phyloP scores from a whole-genome alignment of 2,113 vertebrate species.

The Cyprinodon variegatus region DNA sequence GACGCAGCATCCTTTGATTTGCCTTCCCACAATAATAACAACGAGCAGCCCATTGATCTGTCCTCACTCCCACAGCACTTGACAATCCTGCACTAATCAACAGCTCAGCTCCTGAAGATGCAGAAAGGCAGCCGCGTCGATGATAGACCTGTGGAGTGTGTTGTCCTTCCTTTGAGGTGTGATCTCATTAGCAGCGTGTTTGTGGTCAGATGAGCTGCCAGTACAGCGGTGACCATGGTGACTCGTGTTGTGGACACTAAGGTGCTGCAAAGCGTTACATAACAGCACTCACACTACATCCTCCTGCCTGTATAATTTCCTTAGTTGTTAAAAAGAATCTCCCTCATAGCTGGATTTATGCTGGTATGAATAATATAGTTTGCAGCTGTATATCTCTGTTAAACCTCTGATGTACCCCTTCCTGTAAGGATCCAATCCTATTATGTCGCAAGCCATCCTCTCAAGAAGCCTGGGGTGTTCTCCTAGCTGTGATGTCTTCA shows the following conservation, averaged over 20 bases:
- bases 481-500: constrained; percentile 41
- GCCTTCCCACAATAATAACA: background rate
- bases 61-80: background rate
- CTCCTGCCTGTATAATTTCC: constrained; percentile 22
- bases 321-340: constrained; percentile 25
- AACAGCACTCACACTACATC: constrained; percentile 29
- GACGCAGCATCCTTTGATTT: background rate
- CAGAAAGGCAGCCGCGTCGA: constrained; percentile 23
- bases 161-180: constrained; percentile 39
- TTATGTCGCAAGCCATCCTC: constrained; percentile 18
- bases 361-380: background rate
- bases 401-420: background rate
- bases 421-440: constrained; percentile 7
- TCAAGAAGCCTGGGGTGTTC: constrained; percentile 31
- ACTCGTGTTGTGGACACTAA: constrained; percentile 41
- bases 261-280: constrained; percentile 37
- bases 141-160: constrained; percentile 22
- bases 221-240: constrained; percentile 53
- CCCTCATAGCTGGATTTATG: background rate
- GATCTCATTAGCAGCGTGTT: constrained; percentile 54
- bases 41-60: background rate
- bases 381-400: background rate
- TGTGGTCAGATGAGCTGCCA: constrained; percentile 46
- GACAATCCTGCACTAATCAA: constrained; percentile 16
- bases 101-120: constrained; percentile 11